Conservation (phyloP, 1,140 invertebrate genomes). For the Zaprionus lachaisei region DNA sequence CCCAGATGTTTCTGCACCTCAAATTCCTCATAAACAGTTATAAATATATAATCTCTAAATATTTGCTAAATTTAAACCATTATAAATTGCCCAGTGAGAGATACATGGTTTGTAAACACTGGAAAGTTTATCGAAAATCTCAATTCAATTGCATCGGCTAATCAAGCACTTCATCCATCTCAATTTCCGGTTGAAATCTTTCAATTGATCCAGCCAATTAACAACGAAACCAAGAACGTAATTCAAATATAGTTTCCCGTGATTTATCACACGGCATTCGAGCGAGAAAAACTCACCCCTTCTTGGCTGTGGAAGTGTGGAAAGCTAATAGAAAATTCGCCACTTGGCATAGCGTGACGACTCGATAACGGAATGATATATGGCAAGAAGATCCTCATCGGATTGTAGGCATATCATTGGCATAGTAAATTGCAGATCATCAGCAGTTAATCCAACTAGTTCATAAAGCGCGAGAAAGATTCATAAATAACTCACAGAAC, state of each 20-base stretch:
- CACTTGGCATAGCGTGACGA: background rate
- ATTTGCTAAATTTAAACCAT: background rate
- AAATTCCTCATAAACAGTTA: background rate
- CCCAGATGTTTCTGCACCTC: no score
- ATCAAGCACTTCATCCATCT: slow-evolving; percentile 4
- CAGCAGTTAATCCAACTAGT: slow-evolving; percentile 32
- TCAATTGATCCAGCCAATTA: slow-evolving; percentile 7
- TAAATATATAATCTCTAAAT: background rate
- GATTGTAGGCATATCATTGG: slow-evolving; percentile 57
- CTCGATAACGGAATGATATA: background rate
- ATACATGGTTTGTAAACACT: background rate
- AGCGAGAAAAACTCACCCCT: background rate
- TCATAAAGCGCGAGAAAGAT: slow-evolving; percentile 63
- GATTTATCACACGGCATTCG: background rate
- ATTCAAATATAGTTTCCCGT: background rate
- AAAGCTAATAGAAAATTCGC: slow-evolving; percentile 6
- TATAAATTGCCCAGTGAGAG: background rate
- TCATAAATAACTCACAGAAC: slow-evolving; percentile 69
- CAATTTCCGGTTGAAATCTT: background rate
- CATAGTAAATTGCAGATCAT: slow-evolving; percentile 48
- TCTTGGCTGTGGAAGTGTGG: background rate
- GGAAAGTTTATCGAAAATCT: background rate
- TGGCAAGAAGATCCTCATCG: background rate
- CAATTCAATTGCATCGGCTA: background rate
- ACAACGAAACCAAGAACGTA: background rate